Percentiles rank a stretch among this genome's conserved stretches.
These are phyloP conservation scores for Paratilapia polleni DNA, from an alignment of 2,113 vertebrate species.

Conservation along the genomic window DNA sequence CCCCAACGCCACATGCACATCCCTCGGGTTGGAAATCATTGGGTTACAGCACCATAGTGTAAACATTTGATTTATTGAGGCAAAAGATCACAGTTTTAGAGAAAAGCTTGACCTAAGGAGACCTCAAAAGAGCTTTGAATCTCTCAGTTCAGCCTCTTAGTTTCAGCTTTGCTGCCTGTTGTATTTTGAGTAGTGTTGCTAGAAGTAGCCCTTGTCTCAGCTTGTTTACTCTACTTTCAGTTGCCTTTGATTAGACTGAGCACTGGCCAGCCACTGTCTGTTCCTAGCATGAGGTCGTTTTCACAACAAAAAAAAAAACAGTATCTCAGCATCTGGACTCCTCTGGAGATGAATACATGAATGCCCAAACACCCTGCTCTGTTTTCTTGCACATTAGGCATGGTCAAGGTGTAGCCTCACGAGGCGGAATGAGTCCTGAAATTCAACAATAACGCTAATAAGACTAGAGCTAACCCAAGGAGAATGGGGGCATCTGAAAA, in stretches of 20 bases:
- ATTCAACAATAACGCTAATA: conserved; percentile 59
- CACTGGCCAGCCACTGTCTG: conserved; percentile 29
- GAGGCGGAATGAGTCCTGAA: conserved; percentile 38
- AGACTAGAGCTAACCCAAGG: conserved; percentile 8
- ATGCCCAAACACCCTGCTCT: conserved; percentile 53
- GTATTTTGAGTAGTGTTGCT: conserved; percentile 35
- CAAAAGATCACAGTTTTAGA: conserved; percentile 14
- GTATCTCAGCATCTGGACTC: conserved; percentile 57
- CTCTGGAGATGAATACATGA: conserved; percentile 72
- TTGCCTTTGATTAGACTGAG: conserved; percentile 49
- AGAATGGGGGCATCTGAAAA: conserved; percentile 21
- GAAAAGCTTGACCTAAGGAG: conserved; percentile 12
- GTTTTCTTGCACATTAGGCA: conserved; percentile 56
- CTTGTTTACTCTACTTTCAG: conserved; percentile 57
- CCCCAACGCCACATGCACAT: neutral
- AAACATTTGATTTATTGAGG: conserved; percentile 38
- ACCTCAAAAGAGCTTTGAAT: conserved; percentile 18
- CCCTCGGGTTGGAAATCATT: neutral
- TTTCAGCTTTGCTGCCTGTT: conserved; percentile 19
- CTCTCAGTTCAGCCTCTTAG: conserved; percentile 4
- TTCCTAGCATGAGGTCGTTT: conserved; percentile 44
- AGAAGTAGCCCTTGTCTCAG: conserved; percentile 30
- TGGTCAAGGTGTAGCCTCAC: conserved; percentile 65
- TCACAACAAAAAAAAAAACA: conserved; percentile 27
- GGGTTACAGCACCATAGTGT: neutral